These are phyloP conservation scores for Trinorchestia longiramus DNA, from an alignment of 1,140 invertebrate species.

Conservation along the genomic window DNA sequence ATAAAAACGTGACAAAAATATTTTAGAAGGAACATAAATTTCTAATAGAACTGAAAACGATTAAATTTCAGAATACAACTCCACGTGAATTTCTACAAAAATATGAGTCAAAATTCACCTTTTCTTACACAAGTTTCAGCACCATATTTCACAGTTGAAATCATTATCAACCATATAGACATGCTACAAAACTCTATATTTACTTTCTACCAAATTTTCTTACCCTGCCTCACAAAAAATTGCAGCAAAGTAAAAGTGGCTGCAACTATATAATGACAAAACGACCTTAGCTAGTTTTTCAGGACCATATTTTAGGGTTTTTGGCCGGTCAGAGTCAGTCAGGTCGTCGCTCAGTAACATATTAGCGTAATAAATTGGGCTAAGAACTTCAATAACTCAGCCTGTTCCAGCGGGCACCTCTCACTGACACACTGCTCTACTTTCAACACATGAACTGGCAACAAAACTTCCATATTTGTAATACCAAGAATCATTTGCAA, in stretches of 20 bases:
- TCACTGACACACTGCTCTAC: neutral
- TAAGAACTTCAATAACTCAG: constrained; percentile 28
- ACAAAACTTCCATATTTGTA: neutral
- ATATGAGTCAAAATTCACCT: neutral
- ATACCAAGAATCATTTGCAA: neutral
- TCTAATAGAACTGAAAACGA: too few relatives aligned
- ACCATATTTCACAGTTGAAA: neutral
- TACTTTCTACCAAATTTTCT: neutral
- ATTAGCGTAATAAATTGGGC: constrained; percentile 33
- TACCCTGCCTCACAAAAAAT: neutral
- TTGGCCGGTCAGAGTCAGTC: neutral
- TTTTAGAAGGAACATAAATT: too few relatives aligned
- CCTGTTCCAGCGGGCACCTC: neutral
- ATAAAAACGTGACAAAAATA: too few relatives aligned
- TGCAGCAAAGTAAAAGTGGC: neutral
- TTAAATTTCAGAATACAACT: too few relatives aligned
- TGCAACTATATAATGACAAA: neutral
- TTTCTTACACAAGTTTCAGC: neutral
- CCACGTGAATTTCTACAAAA: too few relatives aligned
- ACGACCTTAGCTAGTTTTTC: neutral
- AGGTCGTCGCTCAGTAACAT: constrained; percentile 18
- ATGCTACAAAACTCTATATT: neutral
- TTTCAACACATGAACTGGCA: neutral
- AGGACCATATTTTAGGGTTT: neutral
- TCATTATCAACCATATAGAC: neutral